phyloP scores from a whole-genome alignment of 2,797 vertebrate species.

The Cottoperca gobio region DNA sequence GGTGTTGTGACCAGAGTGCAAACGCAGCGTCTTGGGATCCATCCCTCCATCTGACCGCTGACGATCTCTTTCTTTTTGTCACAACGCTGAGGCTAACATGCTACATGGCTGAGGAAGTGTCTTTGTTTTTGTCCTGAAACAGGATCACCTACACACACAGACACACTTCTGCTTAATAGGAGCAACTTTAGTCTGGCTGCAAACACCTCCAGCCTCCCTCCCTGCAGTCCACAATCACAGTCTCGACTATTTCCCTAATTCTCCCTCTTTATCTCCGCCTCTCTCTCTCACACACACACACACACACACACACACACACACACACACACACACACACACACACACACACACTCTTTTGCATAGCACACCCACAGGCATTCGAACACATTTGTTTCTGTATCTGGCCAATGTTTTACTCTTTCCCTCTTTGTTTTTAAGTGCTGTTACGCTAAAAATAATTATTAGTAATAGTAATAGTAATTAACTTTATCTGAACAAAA shows the following conservation, averaged over 20 bases:
- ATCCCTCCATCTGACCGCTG: conserved; percentile 50
- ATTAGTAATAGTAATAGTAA: conserved; percentile 46
- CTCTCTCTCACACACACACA: conserved; percentile 44
- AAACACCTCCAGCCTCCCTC: conserved; percentile 32
- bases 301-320: conserved; percentile 16
- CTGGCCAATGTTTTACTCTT: conserved; percentile 36
- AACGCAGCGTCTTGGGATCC: conserved; percentile 39
- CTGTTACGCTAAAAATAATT: conserved; percentile 17
- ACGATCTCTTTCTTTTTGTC: conserved; percentile 48
- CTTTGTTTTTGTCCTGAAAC: conserved; percentile 56
- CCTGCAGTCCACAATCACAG: conserved; percentile 41
- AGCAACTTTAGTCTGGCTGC: conserved; percentile 44
- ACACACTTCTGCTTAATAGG: conserved; percentile 49
- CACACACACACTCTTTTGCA: conserved; percentile 9
- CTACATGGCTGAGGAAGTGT: conserved; percentile 33
- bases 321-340: neutral
- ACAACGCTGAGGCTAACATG: conserved; percentile 30
- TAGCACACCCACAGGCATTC: conserved; percentile 33
- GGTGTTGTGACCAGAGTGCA: conserved; percentile 47
- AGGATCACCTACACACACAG: conserved; percentile 47
- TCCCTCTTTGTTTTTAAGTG: conserved; percentile 36
- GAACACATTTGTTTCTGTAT: conserved; percentile 60
- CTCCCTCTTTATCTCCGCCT: neutral
- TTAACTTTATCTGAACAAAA: conserved; percentile 56
- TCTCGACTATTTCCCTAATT: conserved; percentile 42